Percentiles rank a stretch among this genome's conserved stretches.
These are phyloP conservation scores for Stomatorhinus ivindoensis DNA, from an alignment of 2,113 vertebrate genomes.

Conservation along the genomic window DNA sequence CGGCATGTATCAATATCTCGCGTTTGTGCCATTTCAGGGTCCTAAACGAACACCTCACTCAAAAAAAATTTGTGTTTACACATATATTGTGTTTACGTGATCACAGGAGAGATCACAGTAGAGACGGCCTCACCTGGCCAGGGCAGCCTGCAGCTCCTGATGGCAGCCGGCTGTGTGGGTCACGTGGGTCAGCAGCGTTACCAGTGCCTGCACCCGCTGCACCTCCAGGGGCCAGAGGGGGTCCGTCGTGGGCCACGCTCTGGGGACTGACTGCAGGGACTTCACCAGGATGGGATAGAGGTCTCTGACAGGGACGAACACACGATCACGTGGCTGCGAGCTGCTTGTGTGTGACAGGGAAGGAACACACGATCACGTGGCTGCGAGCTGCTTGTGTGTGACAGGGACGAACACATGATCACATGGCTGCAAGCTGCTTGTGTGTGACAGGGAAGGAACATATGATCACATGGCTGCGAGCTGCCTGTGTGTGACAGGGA, in stretches of 20 bases:
- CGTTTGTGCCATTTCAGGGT: too few species aligned
- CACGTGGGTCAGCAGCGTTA: conserved; percentile 74
- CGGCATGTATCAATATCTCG: too few species aligned
- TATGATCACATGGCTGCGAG: not conserved
- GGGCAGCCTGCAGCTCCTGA: conserved; percentile 60
- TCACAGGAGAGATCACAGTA: not conserved
- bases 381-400: conserved; percentile 32
- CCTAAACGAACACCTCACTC: too few species aligned
- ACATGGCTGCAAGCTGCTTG: too few species aligned
- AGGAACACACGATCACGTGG: not conserved
- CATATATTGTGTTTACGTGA: not conserved
- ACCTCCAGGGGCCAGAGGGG: conserved; percentile 46
- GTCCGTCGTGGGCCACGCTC: conserved; percentile 36
- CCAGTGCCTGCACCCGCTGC: conserved; percentile 64
- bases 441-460: conserved; percentile 34
- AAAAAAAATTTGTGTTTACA: too few species aligned
- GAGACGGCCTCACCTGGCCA: conserved; percentile 57
- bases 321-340: not conserved
- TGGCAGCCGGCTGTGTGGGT: conserved; percentile 70
- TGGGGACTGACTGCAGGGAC: conserved; percentile 64
- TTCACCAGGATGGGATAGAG: conserved; percentile 79
- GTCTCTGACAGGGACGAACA: conserved; percentile 58
- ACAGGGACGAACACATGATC: not conserved
- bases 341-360: not conserved
- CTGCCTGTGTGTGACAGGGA: conserved; percentile 33